A percentile compares a stretch with the other conserved stretches of the same genome.
phyloP scores from a whole-genome alignment of 2,888 invertebrate species.

The Helobdella robusta region DNA sequence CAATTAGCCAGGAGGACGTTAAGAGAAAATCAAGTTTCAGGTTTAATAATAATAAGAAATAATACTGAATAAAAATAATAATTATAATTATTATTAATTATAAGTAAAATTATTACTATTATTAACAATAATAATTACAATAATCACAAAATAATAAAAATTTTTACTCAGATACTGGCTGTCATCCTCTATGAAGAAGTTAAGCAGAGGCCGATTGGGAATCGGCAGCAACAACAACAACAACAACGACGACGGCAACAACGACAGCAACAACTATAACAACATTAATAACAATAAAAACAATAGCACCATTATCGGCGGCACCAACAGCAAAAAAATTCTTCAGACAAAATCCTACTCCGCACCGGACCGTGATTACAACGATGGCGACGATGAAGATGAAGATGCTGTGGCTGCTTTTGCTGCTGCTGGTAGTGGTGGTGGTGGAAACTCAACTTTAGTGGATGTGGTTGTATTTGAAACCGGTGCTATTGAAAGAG shows the following conservation, averaged over 20 bases:
- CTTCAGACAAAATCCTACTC: slow-evolving; percentile 5
- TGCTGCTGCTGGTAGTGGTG: too few species aligned
- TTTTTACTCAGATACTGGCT: slow-evolving; percentile 2
- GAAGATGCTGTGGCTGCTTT: not conserved
- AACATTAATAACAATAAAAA: too few species aligned
- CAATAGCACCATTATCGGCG: too few species aligned
- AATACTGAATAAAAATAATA: not conserved
- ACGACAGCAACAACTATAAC: too few species aligned
- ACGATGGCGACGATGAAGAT: not conserved
- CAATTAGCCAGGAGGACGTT: not conserved
- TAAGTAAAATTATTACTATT: too few species aligned
- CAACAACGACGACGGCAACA: too few species aligned
- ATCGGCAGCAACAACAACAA: not conserved
- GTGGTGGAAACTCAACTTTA: too few species aligned
- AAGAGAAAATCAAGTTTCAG: not conserved
- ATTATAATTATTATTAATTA: not conserved
- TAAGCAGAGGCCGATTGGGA: slow-evolving; percentile 6
- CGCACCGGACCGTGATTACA: slow-evolving; percentile 2
- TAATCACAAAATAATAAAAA: not conserved
- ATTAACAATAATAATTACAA: too few species aligned
- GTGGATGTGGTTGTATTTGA: too few species aligned
- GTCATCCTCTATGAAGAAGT: slow-evolving; percentile 19
- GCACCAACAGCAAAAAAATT: not conserved
- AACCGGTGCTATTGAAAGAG: too few species aligned
- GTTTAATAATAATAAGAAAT: not conserved